Conservation (phyloP, 2,888 invertebrate genomes). For the Coleophora flavipennella region DNA sequence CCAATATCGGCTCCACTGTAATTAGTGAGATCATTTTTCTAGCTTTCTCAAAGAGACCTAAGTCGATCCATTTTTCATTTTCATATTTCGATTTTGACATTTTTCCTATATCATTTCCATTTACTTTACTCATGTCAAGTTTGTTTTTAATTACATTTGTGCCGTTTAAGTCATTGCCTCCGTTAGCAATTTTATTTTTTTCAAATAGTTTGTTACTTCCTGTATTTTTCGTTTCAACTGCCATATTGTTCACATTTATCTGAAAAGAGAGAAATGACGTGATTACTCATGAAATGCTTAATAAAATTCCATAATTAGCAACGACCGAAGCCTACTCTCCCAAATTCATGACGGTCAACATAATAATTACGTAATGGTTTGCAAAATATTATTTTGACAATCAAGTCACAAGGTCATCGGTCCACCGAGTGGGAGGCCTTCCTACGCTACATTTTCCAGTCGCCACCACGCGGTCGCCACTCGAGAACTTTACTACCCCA, state of each 20-base stretch:
- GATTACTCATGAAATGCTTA: too few species aligned
- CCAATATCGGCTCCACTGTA: constrained; percentile 83
- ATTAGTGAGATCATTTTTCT: constrained; percentile 75
- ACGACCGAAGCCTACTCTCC: too few species aligned
- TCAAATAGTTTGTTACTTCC: constrained; percentile 35
- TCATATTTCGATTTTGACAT: constrained; percentile 27
- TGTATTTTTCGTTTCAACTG: constrained; percentile 39
- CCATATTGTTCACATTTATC: constrained; percentile 39
- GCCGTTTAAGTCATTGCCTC: constrained; percentile 48
- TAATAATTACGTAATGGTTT: too few species aligned
- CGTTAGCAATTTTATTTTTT: constrained; percentile 32
- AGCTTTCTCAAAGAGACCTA: constrained; percentile 71
- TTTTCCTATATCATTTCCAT: constrained; percentile 23
- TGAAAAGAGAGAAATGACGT: constrained; percentile 47
- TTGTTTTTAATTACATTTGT: constrained; percentile 47
- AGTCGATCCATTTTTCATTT: constrained; percentile 53
- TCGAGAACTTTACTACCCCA: too few species aligned
- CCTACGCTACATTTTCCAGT: too few species aligned
- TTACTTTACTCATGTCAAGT: constrained; percentile 36
- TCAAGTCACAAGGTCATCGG: too few species aligned
- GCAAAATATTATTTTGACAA: too few species aligned
- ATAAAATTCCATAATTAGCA: too few species aligned
- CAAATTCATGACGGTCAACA: too few species aligned
- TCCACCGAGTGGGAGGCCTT: too few species aligned
- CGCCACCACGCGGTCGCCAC: too few species aligned